Conservation (phyloP, 2,888 invertebrate species). For the Stenotaenia linearis region DNA sequence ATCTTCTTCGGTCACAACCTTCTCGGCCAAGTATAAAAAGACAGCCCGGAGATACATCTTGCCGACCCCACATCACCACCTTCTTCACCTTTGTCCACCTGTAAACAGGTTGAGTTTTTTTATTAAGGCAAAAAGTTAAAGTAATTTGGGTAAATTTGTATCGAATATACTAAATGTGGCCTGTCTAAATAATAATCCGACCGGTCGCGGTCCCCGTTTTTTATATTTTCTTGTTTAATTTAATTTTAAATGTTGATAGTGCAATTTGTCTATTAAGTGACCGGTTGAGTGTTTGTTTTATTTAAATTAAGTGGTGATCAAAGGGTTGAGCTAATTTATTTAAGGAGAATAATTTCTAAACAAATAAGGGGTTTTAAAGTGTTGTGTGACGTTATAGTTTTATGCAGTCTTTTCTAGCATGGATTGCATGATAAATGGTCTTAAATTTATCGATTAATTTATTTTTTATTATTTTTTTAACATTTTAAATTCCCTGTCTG, state of each 20-base stretch:
- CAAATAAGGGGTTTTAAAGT: not conserved
- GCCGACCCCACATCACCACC: constrained; percentile 19
- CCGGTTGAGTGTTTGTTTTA: not conserved
- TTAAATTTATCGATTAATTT: not conserved
- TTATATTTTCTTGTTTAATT: not conserved
- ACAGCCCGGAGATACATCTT: constrained; percentile 13
- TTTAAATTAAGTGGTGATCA: not conserved
- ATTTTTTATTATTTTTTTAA: not conserved
- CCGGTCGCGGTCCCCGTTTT: not conserved
- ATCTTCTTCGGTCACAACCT: constrained; percentile 14
- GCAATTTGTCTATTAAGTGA: not conserved
- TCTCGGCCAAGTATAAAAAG: not conserved
- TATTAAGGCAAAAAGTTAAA: not conserved
- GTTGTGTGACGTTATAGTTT: not conserved
- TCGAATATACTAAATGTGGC: not conserved
- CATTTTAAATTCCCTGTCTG: not conserved
- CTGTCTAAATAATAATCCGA: not conserved
- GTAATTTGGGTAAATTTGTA: not conserved
- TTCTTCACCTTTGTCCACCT: constrained; percentile 19
- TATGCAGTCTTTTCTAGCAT: not conserved
- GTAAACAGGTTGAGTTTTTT: constrained; percentile 19
- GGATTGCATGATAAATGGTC: not conserved
- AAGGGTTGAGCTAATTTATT: constrained; percentile 3
- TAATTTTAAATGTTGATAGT: not conserved
- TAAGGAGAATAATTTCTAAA: not conserved